Evolutionary conservation across 2,797 vertebrate genomes (phyloP).

Genomic region (Syngnathus acus): DNA sequence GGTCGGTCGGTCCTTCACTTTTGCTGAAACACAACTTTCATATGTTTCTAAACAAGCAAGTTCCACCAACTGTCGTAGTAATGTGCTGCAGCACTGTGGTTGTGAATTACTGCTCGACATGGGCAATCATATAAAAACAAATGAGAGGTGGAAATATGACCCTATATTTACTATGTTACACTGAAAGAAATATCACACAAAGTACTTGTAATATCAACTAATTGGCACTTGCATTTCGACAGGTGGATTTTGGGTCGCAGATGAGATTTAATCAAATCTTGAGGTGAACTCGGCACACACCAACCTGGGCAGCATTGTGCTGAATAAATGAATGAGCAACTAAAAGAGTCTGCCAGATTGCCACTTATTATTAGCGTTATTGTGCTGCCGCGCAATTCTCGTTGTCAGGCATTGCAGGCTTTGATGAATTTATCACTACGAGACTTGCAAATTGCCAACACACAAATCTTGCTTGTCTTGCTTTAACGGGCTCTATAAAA

Average conservation of each 20-base stretch:
- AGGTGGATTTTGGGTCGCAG: neutral
- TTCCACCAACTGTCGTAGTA: neutral
- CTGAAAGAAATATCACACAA: neutral
- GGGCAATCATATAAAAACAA: neutral
- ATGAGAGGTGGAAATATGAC: neutral
- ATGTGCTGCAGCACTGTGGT: neutral
- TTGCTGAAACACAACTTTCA: neutral
- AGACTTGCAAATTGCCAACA: neutral
- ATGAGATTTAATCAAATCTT: neutral
- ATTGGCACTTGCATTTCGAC: neutral
- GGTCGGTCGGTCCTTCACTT: neutral
- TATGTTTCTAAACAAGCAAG: neutral
- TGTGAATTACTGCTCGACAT: neutral
- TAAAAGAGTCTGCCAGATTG: conserved; percentile 6
- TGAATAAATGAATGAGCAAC: neutral
- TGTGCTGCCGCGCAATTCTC: conserved; percentile 1
- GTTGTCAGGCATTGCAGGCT: conserved; percentile 6
- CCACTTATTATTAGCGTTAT: conserved; percentile 10
- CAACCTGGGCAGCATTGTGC: neutral
- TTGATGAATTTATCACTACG: conserved; percentile 6
- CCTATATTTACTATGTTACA: neutral
- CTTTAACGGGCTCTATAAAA: conserved; percentile 7
- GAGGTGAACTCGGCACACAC: neutral
- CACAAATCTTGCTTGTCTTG: conserved; percentile 4
- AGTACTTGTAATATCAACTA: neutral